Evolutionary conservation across 2,113 vertebrate species (phyloP).

Genomic region (Pelmatolapia mariae): DNA sequence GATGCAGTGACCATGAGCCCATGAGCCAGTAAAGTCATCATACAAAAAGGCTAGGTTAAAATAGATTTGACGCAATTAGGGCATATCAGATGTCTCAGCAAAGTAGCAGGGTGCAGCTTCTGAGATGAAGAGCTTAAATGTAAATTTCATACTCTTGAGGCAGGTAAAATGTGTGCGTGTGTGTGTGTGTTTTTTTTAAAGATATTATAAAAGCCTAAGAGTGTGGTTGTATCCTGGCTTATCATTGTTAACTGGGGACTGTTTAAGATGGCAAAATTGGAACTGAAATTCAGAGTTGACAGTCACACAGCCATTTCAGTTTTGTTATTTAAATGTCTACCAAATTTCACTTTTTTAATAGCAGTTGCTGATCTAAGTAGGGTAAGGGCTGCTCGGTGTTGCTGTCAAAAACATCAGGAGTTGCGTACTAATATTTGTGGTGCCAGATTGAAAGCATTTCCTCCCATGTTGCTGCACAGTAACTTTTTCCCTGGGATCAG

Average conservation of each 20-base stretch:
- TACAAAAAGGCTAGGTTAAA: conserved; percentile 35
- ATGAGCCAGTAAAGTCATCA: conserved; percentile 46
- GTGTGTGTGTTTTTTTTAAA: background rate
- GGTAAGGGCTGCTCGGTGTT: background rate
- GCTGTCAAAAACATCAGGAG: background rate
- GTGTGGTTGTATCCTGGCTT: background rate
- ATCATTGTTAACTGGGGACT: background rate
- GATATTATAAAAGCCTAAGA: background rate
- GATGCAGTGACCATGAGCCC: conserved; percentile 57
- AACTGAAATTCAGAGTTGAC: background rate
- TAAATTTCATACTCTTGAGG: background rate
- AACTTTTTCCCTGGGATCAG: conserved; percentile 12
- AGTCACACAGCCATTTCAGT: background rate
- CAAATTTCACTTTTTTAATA: background rate
- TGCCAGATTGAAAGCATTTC: background rate
- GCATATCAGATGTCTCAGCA: conserved; percentile 36
- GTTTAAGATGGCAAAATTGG: background rate
- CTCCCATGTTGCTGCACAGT: background rate
- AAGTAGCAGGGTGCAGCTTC: conserved; percentile 19
- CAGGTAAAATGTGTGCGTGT: background rate
- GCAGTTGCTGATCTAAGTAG: background rate
- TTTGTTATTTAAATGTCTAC: background rate
- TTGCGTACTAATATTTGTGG: background rate
- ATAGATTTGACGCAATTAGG: conserved; percentile 69
- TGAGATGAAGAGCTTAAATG: conserved; percentile 1